Conservation (phyloP, 2,888 invertebrate genomes). For the Pemphredon lugubris region DNA sequence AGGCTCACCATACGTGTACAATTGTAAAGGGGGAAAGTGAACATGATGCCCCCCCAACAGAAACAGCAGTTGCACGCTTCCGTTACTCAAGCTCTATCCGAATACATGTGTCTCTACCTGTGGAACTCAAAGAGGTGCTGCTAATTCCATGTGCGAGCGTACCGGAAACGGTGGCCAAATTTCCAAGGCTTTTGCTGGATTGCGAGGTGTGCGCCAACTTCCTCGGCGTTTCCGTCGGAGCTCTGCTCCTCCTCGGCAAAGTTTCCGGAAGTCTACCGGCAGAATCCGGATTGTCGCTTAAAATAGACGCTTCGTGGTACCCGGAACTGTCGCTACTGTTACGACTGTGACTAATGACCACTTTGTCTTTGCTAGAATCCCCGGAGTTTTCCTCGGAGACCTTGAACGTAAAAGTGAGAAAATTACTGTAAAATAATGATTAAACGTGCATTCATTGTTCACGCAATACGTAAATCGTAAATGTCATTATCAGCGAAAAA, state of each 20-base stretch:
- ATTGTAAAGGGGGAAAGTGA: too few species aligned
- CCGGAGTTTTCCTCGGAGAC: constrained; percentile 28
- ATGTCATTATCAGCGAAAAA: too few species aligned
- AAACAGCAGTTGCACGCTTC: too few species aligned
- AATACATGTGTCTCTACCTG: too few species aligned
- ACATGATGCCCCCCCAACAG: too few species aligned
- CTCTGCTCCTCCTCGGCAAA: constrained; percentile 78
- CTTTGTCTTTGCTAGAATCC: constrained; percentile 74
- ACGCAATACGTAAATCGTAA: too few species aligned
- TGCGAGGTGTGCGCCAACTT: constrained; percentile 76
- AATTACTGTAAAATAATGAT: too few species aligned
- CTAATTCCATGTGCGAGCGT: constrained; percentile 69
- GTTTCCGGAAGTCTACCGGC: constrained; percentile 77
- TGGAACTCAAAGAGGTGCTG: constrained; percentile 77
- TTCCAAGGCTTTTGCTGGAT: constrained; percentile 78
- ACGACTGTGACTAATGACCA: constrained; percentile 86
- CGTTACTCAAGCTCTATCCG: too few species aligned
- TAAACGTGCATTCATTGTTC: background rate
- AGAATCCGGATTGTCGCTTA: constrained; percentile 84
- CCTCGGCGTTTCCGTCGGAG: constrained; percentile 71
- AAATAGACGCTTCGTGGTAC: constrained; percentile 87
- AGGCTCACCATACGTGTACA: too few species aligned
- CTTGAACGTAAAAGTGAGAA: too few species aligned
- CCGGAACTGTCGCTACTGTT: constrained; percentile 89
- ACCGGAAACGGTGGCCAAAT: constrained; percentile 71